Base-by-base conservation (phyloP, 1,140 invertebrate genomes). In the Sarcophaga bullata region DNA sequence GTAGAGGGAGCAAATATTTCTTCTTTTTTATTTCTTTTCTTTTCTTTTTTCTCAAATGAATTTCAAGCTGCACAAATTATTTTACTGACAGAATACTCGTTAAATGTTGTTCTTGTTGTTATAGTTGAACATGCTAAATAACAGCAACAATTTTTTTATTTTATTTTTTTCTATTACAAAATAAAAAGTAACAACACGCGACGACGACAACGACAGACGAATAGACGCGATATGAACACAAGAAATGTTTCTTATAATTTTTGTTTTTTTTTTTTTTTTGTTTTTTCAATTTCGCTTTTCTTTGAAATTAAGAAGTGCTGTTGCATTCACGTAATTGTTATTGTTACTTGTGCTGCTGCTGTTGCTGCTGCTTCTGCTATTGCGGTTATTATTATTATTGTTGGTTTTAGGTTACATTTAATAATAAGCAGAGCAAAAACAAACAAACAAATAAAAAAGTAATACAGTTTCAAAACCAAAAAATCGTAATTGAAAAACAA, bases 291-390 rank as follows among this genome's bases (percentile, higher is more conserved):
- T 75, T 47, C 46, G 25, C 17, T 25, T 47, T 78, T 49, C n/a
- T 25, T 78, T 78, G n/a, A 52, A 50, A 50, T 78, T 52, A 52
- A 78, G 49, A 50, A 78, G 75, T 50, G 50, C 75, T 78, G 50
- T 52, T 25, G 19, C 46, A 37, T 37, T 37, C 25, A 37, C 4
- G 25, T 72, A 8, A 72, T 72, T 72, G 62, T 72, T 72, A 25
- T 72, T 72, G 62, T 72, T 72, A 11, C 3, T 72, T 9, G 17
- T 72, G n/a, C 37, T 72, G 62, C 0, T 72, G 17, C 37, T 72
- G 62, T 72, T 72, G 62, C 62, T 72, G 62, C 11, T 72, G 58
- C 7, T 62, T 15, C 13, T n/a, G 48, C 48, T 78, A 50, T 50
- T 50, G 15, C 4, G 1, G 3, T 50, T 78, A 9, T 50, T 75